Base-by-base conservation (phyloP, 92 coral and sea anemone genomes). In the Metridium senile region DNA sequence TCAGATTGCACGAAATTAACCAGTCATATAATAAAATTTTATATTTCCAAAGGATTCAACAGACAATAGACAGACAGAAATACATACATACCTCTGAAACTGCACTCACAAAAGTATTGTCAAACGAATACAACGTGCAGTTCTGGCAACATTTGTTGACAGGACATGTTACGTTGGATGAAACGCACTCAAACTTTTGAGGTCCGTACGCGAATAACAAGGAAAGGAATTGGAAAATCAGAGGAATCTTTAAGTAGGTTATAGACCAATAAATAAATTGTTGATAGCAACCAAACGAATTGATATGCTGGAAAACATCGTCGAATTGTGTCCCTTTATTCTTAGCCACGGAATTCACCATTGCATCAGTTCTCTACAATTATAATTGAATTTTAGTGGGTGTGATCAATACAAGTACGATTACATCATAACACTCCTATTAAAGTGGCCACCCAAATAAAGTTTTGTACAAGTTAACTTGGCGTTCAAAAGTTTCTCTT, bases 11-110 rank as follows among this genome's bases (percentile, higher is more conserved):
- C n/a, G n/a, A n/a, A n/a, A n/a, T n/a, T n/a, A n/a, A n/a, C n/a
- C n/a, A n/a, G n/a, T n/a, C n/a, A n/a, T n/a, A n/a, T n/a, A n/a
- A n/a, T n/a, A n/a, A n/a, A n/a, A n/a, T n/a, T n/a, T n/a, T n/a
- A n/a, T n/a, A n/a, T n/a, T n/a, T n/a, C n/a, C n/a, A n/a, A n/a
- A n/a, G n/a, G n/a, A n/a, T n/a, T n/a, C n/a, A n/a, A n/a, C n/a
- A n/a, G n/a, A n/a, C n/a, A n/a, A n/a, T n/a, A n/a, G n/a, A n/a
- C n/a, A n/a, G n/a, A n/a, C n/a, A n/a, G n/a, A n/a, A n/a, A n/a
- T n/a, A n/a, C 45, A 65, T 4, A 52, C 76, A 18, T 73, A 73
- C 78, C 78, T 73, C 78, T 73, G 68, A 27, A 13, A 57, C 78
- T 3, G 56, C 46, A 33, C 78, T 73, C 11, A 33, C 39, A 27